Base-by-base conservation (phyloP, 2,888 invertebrate genomes). In the Colostygia pectinataria region DNA sequence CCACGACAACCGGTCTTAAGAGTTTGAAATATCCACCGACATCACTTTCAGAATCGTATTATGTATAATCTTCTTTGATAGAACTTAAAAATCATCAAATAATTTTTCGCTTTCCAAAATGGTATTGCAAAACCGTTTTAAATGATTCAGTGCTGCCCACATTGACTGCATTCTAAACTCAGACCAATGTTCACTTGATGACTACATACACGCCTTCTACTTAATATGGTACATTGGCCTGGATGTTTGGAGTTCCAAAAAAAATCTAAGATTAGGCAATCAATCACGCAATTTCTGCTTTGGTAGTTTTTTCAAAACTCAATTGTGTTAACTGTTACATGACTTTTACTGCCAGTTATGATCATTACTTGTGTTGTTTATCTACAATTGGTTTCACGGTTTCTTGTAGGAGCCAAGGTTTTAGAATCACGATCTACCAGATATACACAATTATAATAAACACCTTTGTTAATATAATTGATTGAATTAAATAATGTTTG, bases 191-290 rank as follows among this genome's bases (percentile, higher is more conserved):
- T 50, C 44, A 39, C 41, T 42, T 29, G 39, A 43, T 38, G 38
- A 18, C 44, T 42, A 34, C 37, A 48, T 27, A 31, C 31, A 28
- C 28, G 45, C 38, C 42, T 42, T 27, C 39, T 39, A 42, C 55
- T 39, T 47, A 45, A 54, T 47, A 51, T 44, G n/a, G 46, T 44
- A 46, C 54, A 48, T 42, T 55, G 55, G 44, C 59, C 59, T 53
- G 53, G 36, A 51, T 59, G 34, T 38, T 42, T 14, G 31, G 29
- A 41, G 41, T 10, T 52, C 36, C 42, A 34, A 42, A 46, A 39
- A 38, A 42, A 25, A 45, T 32, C 12, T 38, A 1, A 15, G n/a
- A 15, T 38, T 25, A 38, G 29, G 38, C 42, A 51, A 38, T 18
- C 15, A 14, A 15, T 15, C 29, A 15, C 36, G 29, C 23, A 37